Evolutionary conservation across 2,113 vertebrate species (phyloP), one percentile per base, ranked within the genome.

Genomic region (Zosterops pallidus): DNA sequence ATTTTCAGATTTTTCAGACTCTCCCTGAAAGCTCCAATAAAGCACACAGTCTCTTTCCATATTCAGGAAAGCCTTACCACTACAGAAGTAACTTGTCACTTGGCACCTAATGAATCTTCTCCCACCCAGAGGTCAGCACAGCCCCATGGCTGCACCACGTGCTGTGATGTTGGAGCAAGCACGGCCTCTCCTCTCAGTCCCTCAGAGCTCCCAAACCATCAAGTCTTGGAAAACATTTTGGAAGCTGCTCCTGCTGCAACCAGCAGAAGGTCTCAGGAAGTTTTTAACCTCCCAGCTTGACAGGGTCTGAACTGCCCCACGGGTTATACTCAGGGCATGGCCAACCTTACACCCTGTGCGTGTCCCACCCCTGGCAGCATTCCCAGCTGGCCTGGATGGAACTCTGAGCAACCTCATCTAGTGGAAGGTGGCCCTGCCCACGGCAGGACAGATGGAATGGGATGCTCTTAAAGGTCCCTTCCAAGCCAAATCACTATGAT

Each of bases 271-370:
- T 49, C 25, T 5, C 23, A 33, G 28, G 17, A 14, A 60, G 37
- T 16, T 77, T 72, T 46, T 41, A 59, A 14, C 49, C 71, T 42
- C 56, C 78, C 11, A 28, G 50, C 9, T 1, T 4, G 12, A 19
- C 11, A 12, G 15, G n/a, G 28, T 12, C 22, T 3, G 11, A 67
- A 50, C 0, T 37, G 14, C 9, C 2, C 37, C 5, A 3, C 9
- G 23, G 41, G 24, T 5, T 24, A 41, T 17, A 28, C 14, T 31
- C 39, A 6, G 6, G 49, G 24, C 8, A 1, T 3, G 29, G 12
- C 55, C 64, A 64, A 41, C 2, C 0, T 37, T 14, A 53, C 46
- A 49, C 14, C 42, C 10, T 2, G 12, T 3, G 24, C 3, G 4
- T 21, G 35, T 7, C 25, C 62, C 53, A 68, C 4, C 22, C 53